Evolutionary conservation across 2,888 invertebrate genomes (phyloP).

Genomic region (Plebejus melissa): DNA sequence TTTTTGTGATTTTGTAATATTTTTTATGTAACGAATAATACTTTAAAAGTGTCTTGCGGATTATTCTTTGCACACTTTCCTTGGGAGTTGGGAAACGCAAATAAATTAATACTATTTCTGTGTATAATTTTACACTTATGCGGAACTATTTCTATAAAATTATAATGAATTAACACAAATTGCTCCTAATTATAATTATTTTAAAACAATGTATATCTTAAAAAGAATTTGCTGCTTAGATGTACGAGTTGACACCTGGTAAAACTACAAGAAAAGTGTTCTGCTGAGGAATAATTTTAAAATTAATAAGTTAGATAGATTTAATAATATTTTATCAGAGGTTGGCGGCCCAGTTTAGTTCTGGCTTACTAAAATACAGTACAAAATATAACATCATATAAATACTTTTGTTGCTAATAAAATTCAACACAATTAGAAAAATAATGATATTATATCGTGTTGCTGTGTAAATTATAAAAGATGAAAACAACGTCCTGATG

Average conservation of each 20-base stretch:
- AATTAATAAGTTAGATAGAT: constrained; percentile 22
- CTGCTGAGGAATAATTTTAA: neutral
- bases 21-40: constrained; percentile 19
- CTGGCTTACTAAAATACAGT: constrained; percentile 22
- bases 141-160: neutral
- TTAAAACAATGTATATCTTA: neutral
- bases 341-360: neutral
- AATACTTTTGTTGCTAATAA: constrained; percentile 19
- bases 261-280: constrained; percentile 4
- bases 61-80: neutral
- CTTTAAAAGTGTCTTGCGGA: constrained; percentile 9
- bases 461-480: neutral
- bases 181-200: neutral
- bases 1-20: constrained; percentile 21
- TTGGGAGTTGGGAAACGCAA: neutral
- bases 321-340: constrained; percentile 14
- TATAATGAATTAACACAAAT: neutral
- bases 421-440: neutral
- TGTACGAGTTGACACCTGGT: neutral
- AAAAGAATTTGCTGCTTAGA: neutral
- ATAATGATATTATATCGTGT: neutral
- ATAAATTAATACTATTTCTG: neutral
- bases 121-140: neutral
- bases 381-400: constrained; percentile 11
- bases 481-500: neutral